These are phyloP conservation scores for Leptobrachium leishanense DNA, from an alignment of 2,113 vertebrate genomes.

Conservation along the genomic window DNA sequence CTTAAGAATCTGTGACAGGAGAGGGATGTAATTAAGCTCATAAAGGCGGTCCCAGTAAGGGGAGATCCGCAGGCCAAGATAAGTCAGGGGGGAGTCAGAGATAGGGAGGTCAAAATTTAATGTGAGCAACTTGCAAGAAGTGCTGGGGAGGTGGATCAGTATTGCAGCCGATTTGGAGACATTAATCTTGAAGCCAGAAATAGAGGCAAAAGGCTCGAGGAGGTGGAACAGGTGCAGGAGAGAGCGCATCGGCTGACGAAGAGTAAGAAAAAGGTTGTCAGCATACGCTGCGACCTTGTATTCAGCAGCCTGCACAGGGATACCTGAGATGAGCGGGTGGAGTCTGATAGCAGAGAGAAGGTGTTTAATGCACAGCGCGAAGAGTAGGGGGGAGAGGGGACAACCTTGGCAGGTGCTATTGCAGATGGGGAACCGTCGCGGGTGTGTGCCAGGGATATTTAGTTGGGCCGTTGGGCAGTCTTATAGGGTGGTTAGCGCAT, in stretches of 20 bases:
- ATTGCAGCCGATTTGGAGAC: neutral
- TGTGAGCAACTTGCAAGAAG: neutral
- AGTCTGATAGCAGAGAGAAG: too few species aligned
- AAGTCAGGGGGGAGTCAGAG: neutral
- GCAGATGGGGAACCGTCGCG: too few species aligned
- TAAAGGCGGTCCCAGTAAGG: neutral
- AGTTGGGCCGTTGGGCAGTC: too few species aligned
- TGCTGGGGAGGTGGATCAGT: neutral
- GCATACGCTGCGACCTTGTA: neutral
- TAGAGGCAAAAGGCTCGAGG: neutral
- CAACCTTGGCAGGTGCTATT: neutral
- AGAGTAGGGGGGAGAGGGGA: neutral
- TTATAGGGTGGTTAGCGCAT: too few species aligned
- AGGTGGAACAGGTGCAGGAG: neutral
- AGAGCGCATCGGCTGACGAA: neutral
- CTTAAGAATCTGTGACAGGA: neutral
- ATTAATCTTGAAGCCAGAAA: neutral
- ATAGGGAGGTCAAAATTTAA: neutral
- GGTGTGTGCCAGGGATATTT: too few species aligned
- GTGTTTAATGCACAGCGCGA: too few species aligned
- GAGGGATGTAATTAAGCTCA: neutral
- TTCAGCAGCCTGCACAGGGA: neutral
- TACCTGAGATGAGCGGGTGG: neutral
- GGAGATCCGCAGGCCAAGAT: neutral
- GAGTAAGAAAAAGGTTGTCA: neutral